phyloP scores from a whole-genome alignment of 53 echinoderm and acorn worm species.

The Stichopus horrens region DNA sequence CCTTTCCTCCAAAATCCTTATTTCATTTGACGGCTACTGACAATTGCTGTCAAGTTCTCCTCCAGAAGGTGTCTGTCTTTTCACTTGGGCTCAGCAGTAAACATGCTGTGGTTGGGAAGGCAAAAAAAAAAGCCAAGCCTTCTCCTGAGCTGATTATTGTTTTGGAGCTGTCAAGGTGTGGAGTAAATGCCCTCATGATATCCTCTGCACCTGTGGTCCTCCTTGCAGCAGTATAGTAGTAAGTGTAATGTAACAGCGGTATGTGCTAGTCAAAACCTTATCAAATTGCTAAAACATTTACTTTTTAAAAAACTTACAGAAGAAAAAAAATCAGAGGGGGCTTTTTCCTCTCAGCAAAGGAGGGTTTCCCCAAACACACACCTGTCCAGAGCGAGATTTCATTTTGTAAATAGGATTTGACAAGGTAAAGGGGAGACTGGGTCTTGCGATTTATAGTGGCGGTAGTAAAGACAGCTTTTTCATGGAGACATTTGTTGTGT shows the following conservation, averaged over 20 bases:
- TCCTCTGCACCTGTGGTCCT: constrained; percentile 24
- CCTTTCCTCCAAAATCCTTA: constrained; percentile 22
- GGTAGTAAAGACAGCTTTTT: constrained; percentile 1
- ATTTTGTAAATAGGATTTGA: constrained; percentile 23
- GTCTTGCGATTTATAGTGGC: constrained; percentile 8
- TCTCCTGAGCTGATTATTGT: background rate
- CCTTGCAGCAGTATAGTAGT: background rate
- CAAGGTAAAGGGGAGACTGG: constrained; percentile 1
- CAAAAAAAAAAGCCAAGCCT: background rate
- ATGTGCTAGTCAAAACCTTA: too few species aligned
- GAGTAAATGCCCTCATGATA: constrained; percentile 8
- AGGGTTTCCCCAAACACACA: constrained; percentile 25
- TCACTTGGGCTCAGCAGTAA: constrained; percentile 16
- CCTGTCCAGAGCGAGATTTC: constrained; percentile 29
- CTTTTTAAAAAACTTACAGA: too few species aligned
- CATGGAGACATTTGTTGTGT: constrained; percentile 9
- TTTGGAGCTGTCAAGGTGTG: constrained; percentile 41
- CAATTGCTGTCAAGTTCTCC: constrained; percentile 29
- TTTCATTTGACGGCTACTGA: constrained; percentile 35
- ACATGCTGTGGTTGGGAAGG: constrained; percentile 42
- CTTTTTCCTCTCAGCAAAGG: constrained; percentile 5
- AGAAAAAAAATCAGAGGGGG: background rate
- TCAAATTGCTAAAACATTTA: too few species aligned
- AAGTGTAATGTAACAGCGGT: background rate
- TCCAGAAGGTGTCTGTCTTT: constrained; percentile 39